Base-by-base conservation (phyloP, 2,888 invertebrate species). In the Melipona bicolor region DNA sequence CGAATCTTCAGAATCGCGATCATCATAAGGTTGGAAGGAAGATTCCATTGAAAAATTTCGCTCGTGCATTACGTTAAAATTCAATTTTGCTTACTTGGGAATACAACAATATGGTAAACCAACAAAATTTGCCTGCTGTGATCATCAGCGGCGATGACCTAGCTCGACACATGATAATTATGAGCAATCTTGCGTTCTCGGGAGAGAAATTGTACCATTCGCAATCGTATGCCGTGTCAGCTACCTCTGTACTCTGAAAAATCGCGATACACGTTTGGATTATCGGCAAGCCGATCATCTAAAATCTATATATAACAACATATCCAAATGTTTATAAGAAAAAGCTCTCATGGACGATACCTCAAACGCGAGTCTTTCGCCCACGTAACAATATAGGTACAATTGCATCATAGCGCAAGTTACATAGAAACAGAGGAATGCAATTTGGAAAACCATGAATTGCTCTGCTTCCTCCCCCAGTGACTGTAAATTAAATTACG, bases 321-420 rank as follows among this genome's bases (percentile, higher is more conserved):
- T 43, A 43, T 43, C 9, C 19, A 24, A 27, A 43, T 43, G 0
- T 43, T 43, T 43, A 43, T 43, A 9, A 43, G 11, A 43, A 9
- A 5, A n/a, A 21, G n/a, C 2, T 70, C 2, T 17, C 1, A 50
- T 2, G n/a, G n/a, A 50, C 50, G 9, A 56, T 84, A 88, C 89
- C 81, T 90, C 76, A 19, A 72, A 13, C 3, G 77, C 64, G 64
- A 92, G 85, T 69, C 32, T 85, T 19, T 91, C 91, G 9, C 91
- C 92, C 0, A 89, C 87, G 81, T 91, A 92, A 75, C 92, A 92
- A 69, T 91, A 91, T n/a, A 91, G 69, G 49, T 85, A 92, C 3
- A 91, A 56, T 67, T 92, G 92, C 56, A 90, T 27, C 65, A 89
- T 68, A 17, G 88, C 81, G 21, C 87, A 90, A 49, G 79, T 3